Percentiles rank a stretch among this genome's conserved stretches.
These are phyloP conservation scores for Micoletzkya japonica DNA, from an alignment of 2,888 invertebrate genomes.

Conservation along the genomic window DNA sequence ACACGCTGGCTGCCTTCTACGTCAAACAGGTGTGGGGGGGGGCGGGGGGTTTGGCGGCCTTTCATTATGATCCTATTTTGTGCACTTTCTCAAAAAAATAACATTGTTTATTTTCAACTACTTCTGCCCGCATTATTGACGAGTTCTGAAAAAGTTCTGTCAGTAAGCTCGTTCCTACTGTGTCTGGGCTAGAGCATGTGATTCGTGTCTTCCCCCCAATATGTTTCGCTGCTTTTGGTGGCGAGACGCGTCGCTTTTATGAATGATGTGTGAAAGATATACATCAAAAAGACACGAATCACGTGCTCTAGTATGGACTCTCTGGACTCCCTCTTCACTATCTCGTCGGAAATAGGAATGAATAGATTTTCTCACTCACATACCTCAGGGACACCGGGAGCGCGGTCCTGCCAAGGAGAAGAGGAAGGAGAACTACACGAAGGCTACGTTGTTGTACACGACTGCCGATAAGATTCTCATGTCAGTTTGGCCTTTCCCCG, in stretches of 20 bases:
- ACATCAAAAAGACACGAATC: too few species aligned
- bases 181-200: too few species aligned
- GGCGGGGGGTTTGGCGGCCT: neutral
- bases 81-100: neutral
- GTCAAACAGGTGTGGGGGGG: slow-evolving; percentile 72
- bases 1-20: slow-evolving; percentile 97
- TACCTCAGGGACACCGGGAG: slow-evolving; percentile 88
- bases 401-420: slow-evolving; percentile 87
- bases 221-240: too few species aligned
- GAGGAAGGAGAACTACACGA: slow-evolving; percentile 84
- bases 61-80: neutral
- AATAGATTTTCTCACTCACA: too few species aligned
- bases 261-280: too few species aligned
- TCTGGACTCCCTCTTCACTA: neutral
- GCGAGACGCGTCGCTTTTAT: too few species aligned
- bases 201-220: too few species aligned
- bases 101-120: neutral
- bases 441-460: slow-evolving; percentile 93
- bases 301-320: neutral
- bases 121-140: too few species aligned
- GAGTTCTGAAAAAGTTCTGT: too few species aligned
- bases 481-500: slow-evolving; percentile 65
- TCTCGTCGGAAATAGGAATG: too few species aligned
- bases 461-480: slow-evolving; percentile 99
- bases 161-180: too few species aligned